Evolutionary conservation across 2,797 vertebrate species (phyloP).

Genomic region (Bradypodion ventrale): DNA sequence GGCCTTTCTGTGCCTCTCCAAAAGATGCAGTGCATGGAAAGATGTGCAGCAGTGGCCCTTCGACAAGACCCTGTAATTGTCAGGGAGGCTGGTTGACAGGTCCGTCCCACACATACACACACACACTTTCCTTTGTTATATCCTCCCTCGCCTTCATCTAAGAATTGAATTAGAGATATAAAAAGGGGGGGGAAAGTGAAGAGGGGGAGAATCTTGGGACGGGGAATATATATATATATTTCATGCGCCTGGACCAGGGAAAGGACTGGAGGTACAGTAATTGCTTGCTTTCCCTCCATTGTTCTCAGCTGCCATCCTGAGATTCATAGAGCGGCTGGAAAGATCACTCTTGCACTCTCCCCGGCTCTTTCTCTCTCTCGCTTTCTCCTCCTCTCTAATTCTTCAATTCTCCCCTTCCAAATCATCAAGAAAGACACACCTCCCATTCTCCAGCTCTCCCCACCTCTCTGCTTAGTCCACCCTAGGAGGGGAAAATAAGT

Average conservation of each 20-base stretch:
- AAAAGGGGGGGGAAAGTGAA: conserved; percentile 61
- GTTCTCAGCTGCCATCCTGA: conserved; percentile 82
- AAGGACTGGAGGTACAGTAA: conserved; percentile 94
- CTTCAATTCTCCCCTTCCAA: conserved; percentile 63
- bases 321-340: conserved; percentile 81
- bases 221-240: conserved; percentile 93
- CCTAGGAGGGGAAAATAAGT: conserved; percentile 78
- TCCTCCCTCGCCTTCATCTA: conserved; percentile 87
- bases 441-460: conserved; percentile 62
- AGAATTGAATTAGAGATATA: conserved; percentile 95
- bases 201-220: conserved; percentile 73
- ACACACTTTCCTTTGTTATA: conserved; percentile 84
- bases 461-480: conserved; percentile 75
- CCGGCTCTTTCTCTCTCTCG: conserved; percentile 55
- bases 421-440: conserved; percentile 57
- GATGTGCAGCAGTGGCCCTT: conserved; percentile 25
- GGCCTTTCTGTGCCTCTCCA: conserved; percentile 58
- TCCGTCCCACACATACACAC: conserved; percentile 83
- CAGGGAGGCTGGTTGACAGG: conserved; percentile 83
- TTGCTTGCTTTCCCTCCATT: conserved; percentile 90
- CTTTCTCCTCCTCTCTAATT: conserved; percentile 71
- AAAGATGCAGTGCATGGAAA: conserved; percentile 52
- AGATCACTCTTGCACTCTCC: conserved; percentile 70
- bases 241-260: conserved; percentile 90
- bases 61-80: conserved; percentile 61